These are phyloP conservation scores for Portunus trituberculatus DNA, from an alignment of 1,140 invertebrate genomes.

Conservation along the genomic window DNA sequence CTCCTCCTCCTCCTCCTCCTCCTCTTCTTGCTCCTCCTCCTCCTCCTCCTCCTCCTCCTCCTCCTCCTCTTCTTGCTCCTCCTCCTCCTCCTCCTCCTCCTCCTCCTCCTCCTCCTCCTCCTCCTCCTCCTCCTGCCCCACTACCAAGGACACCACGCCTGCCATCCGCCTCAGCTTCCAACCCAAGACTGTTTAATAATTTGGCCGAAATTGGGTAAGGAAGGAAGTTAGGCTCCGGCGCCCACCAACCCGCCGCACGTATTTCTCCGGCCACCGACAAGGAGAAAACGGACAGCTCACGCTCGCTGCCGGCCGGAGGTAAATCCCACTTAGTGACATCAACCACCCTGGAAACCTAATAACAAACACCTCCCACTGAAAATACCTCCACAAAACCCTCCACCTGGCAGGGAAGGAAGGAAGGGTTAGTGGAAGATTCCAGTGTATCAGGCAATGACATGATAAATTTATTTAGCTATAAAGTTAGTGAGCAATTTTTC, in stretches of 20 bases:
- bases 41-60: no score
- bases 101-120: no score
- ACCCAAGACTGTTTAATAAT: not conserved
- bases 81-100: no score
- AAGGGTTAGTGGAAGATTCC: no score
- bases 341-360: constrained; percentile 5
- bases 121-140: no score
- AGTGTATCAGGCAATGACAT: no score
- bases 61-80: no score
- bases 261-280: not conserved
- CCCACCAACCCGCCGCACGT: not conserved
- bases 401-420: not conserved
- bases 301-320: not conserved
- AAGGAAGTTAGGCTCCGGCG: not conserved
- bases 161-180: not conserved
- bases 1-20: no score
- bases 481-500: no score
- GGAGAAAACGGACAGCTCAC: not conserved
- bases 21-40: no score
- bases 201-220: not conserved
- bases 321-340: constrained; percentile 21
- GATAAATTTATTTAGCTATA: no score
- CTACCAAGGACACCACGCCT: no score
- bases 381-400: not conserved
- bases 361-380: constrained; percentile 6